Percentiles rank a stretch among this genome's conserved stretches.
These are phyloP conservation scores for Hydractinia symbiolongicarpus DNA, from an alignment of 30 jellyfish, hydroid and myxozoan species.

Conservation along the genomic window DNA sequence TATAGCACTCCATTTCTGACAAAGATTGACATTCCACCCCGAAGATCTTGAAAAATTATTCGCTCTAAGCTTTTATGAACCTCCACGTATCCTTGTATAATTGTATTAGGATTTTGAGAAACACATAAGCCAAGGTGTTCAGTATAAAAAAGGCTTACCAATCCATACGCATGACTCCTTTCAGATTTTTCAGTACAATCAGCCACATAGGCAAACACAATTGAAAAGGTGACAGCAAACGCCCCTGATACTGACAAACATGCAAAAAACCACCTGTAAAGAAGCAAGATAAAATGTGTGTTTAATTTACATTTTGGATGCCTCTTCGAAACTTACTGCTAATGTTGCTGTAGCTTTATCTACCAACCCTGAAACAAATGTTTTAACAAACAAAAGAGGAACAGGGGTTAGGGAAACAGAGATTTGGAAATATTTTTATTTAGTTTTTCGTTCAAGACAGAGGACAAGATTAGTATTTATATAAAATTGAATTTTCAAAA, in stretches of 20 bases:
- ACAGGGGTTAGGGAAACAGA: neutral
- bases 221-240: constrained; percentile 93
- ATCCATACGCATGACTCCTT: constrained; percentile 97
- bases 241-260: constrained; percentile 95
- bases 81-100: no score
- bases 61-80: no score
- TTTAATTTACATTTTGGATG: neutral
- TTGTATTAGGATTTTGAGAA: neutral
- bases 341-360: neutral
- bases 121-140: neutral
- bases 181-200: constrained; percentile 94
- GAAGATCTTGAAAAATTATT: no score
- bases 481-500: no score
- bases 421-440: no score
- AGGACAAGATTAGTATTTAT: no score
- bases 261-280: constrained; percentile 96
- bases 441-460: no score
- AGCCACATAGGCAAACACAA: constrained; percentile 97
- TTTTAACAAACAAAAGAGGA: neutral
- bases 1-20: no score
- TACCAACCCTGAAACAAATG: constrained; percentile 3
- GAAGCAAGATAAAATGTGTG: neutral
- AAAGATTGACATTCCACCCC: no score
- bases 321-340: neutral
- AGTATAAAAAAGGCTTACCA: constrained; percentile 45